Conservation (phyloP, 37 sponge, comb jelly and placozoan genomes). For the Dysidea cf. avara region DNA sequence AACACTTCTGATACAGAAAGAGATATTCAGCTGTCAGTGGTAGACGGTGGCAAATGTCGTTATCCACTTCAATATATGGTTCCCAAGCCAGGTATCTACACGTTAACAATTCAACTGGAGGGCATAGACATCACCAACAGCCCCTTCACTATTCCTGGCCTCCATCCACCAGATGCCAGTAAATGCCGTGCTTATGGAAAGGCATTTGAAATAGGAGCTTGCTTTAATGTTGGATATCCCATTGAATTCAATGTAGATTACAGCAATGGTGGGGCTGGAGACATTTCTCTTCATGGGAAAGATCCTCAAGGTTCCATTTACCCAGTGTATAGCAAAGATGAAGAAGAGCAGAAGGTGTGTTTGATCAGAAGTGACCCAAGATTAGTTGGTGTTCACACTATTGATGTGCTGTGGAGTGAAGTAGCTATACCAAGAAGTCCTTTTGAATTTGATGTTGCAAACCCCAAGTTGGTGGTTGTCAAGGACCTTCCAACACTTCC, state of each 20-base stretch:
- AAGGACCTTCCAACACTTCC: constrained; percentile 12
- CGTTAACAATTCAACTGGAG: not conserved
- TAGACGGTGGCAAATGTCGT: constrained; percentile 8
- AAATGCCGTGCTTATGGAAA: constrained; percentile 41
- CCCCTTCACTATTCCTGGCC: constrained; percentile 26
- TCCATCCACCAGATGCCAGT: constrained; percentile 45
- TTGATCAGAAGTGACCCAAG: not conserved
- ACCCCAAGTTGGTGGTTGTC: constrained; percentile 17
- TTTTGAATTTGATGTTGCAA: constrained; percentile 29
- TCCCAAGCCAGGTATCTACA: constrained; percentile 19
- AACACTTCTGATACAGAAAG: no score
- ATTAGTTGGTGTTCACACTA: constrained; percentile 10
- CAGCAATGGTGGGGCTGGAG: constrained; percentile 37
- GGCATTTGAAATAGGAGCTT: constrained; percentile 18
- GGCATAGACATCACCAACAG: constrained; percentile 37
- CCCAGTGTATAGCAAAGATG: constrained; percentile 9
- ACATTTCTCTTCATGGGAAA: constrained; percentile 12
- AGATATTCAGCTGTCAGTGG: no score
- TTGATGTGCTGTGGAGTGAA: constrained; percentile 30
- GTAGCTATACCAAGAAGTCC: constrained; percentile 36
- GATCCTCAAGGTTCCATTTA: constrained; percentile 1
- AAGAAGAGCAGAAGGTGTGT: not conserved
- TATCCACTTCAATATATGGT: constrained; percentile 23
- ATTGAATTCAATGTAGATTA: constrained; percentile 44
- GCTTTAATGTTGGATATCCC: constrained; percentile 35